Evolutionary conservation across 2,113 vertebrate genomes (phyloP).

Genomic region (Coryphaenoides rupestris): DNA sequence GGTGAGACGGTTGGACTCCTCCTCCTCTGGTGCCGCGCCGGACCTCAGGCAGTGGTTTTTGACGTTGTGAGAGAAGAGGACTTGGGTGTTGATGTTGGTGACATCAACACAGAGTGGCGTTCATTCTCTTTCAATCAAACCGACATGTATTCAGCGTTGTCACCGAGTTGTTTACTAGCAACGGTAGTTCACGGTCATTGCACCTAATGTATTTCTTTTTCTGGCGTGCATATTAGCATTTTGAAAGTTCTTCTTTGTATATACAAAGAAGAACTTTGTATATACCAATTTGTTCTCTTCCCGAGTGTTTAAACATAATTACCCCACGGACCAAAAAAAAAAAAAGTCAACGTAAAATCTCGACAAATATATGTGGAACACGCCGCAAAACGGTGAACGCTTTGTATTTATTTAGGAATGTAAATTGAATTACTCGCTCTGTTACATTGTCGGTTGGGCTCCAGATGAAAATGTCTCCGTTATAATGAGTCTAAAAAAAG

Average conservation of each 20-base stretch:
- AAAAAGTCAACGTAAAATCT: too few species aligned
- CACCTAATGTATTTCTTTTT: neutral
- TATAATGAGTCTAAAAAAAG: slow-evolving; percentile 14
- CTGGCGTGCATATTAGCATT: neutral
- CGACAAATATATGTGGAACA: too few species aligned
- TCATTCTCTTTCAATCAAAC: slow-evolving; percentile 28
- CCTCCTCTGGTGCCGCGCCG: slow-evolving; percentile 29
- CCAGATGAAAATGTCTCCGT: slow-evolving; percentile 7
- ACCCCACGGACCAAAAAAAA: too few species aligned
- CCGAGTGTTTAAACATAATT: too few species aligned
- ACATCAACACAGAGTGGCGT: slow-evolving; percentile 53
- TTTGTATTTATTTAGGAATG: neutral
- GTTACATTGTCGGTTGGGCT: neutral
- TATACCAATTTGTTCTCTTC: neutral
- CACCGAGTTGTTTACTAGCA: neutral
- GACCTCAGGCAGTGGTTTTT: slow-evolving; percentile 13
- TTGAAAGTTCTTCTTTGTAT: neutral
- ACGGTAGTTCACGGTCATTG: neutral
- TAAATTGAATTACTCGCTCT: slow-evolving; percentile 7
- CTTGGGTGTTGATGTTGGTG: slow-evolving; percentile 57
- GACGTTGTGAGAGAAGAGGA: slow-evolving; percentile 43
- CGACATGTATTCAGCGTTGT: neutral
- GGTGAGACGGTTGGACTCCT: slow-evolving; percentile 21
- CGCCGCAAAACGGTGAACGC: too few species aligned
- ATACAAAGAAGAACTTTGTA: too few species aligned